Evolutionary conservation across 1,140 invertebrate species (phyloP).

Genomic region (Caerostris extrusa): DNA sequence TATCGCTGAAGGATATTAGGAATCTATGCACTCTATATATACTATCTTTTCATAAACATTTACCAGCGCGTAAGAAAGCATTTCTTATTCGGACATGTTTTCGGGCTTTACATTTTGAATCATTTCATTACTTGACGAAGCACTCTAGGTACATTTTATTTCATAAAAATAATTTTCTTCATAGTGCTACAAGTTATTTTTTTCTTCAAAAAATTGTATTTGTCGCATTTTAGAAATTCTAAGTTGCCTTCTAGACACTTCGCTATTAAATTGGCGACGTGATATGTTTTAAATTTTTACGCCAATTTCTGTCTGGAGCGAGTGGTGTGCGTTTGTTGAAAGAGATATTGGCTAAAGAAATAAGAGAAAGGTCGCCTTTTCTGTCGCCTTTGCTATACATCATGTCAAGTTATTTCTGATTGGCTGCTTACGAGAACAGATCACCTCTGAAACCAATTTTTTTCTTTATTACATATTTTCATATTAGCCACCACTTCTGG

Average conservation of each 20-base stretch:
- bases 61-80: too few species aligned
- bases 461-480: too few species aligned
- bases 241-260: neutral
- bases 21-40: too few species aligned
- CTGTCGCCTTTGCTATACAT: conserved; percentile 75
- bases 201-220: too few species aligned
- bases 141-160: neutral
- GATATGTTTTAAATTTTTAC: neutral
- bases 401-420: conserved; percentile 9
- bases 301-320: neutral
- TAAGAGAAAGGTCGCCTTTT: neutral
- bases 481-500: too few species aligned
- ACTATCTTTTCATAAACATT: too few species aligned
- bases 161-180: neutral
- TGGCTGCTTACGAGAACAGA: too few species aligned
- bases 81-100: too few species aligned
- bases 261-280: neutral
- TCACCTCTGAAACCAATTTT: too few species aligned
- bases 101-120: neutral
- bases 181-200: neutral
- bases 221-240: too few species aligned
- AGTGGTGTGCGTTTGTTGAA: conserved; percentile 44
- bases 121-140: neutral
- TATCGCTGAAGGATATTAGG: too few species aligned
- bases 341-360: conserved; percentile 64